Evolutionary conservation across 1,140 invertebrate genomes (phyloP).

Genomic region (Drosophila bocqueti): DNA sequence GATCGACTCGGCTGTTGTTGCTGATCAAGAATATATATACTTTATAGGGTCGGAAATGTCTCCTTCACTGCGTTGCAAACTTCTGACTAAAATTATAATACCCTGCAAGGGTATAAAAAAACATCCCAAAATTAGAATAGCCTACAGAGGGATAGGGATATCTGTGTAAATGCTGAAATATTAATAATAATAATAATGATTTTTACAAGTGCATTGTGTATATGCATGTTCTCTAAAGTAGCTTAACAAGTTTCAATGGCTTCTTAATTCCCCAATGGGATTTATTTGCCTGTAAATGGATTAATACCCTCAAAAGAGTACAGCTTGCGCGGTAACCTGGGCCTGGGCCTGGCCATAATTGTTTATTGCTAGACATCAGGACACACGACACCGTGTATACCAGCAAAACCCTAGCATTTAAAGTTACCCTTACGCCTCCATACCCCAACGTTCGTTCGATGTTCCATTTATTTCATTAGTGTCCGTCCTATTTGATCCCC

Average conservation of each 20-base stretch:
- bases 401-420: constrained; percentile 34
- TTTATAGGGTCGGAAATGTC: no score
- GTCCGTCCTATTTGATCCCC: constrained; percentile 23
- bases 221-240: background rate
- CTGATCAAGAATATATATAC: no score
- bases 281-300: constrained; percentile 60
- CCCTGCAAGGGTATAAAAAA: no score
- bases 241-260: constrained; percentile 56
- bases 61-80: no score
- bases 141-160: no score
- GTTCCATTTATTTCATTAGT: constrained; percentile 69
- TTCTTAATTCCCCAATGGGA: constrained; percentile 55
- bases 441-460: background rate
- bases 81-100: no score
- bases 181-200: background rate
- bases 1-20: no score
- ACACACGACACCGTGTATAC: constrained; percentile 6
- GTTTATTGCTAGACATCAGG: constrained; percentile 25
- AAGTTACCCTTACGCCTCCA: constrained; percentile 30
- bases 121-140: background rate
- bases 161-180: background rate
- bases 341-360: constrained; percentile 6
- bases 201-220: constrained; percentile 26
- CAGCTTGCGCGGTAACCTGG: constrained; percentile 9
- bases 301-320: constrained; percentile 43